Evolutionary conservation across 2,888 invertebrate species (phyloP), one percentile per base, ranked within the genome.

Genomic region (Drosophila anomalipes): DNA sequence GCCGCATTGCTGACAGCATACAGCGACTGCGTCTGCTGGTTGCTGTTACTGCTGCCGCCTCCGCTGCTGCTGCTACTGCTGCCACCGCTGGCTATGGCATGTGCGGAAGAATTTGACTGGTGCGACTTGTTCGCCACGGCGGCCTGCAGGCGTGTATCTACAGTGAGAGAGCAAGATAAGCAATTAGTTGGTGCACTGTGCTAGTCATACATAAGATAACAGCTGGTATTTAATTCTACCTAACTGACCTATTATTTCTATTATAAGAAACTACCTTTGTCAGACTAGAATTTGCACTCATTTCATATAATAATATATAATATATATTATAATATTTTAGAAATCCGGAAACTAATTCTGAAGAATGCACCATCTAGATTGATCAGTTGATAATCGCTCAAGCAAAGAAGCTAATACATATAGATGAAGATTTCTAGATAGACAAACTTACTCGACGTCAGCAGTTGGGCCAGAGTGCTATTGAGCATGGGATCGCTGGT

Each of bases 381-480:
- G n/a, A n/a, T 41, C 10, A 41, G 19, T 39, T 39, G 4, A 39
- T 10, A 19, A 39, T 39, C 39, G 9, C 19, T n/a, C 41, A 41
- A 41, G n/a, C 41, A 41, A 41, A 37, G 6, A 37, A 37, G 6
- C 37, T 16, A 37, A 14, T 35, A 4, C 35, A 35, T 14, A 41
- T n/a, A n/a, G 9, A n/a, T n/a, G 41, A 44, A 6, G 44, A 28
- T 37, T 39, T 37, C 51, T 32, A 53, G 19, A 22, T 32, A 1
- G 32, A 16, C 3, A 4, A 37, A 83, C 90, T 91, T 82, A 91
- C 91, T 91, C 63, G 91, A 89, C 59, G 96, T 96, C 81, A 98
- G 95, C 78, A 98, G 95, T 91, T 97, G 97, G 56, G 97, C 97
- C 72, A 98, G 95, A 64, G 97, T 96, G 94, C 96, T 97, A 79